Conservation (phyloP, 2,888 invertebrate genomes). For the Cheiracanthium punctorium region DNA sequence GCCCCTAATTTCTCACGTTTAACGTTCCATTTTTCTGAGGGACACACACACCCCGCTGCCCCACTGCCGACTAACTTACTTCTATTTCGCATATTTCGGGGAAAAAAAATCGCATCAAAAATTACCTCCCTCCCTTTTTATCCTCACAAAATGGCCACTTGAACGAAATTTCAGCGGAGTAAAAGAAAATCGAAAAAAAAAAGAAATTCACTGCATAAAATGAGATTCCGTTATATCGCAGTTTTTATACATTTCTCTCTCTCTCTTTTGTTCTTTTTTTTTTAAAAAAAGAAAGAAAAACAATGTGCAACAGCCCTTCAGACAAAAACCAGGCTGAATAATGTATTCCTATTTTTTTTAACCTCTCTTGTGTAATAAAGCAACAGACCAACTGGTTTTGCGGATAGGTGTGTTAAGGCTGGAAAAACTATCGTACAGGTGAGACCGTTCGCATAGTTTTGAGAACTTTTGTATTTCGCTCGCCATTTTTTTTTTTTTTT, state of each 20-base stretch:
- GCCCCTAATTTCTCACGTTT: constrained; percentile 6
- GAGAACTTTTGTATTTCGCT: background rate
- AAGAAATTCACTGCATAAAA: background rate
- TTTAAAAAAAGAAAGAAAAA: background rate
- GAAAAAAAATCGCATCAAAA: constrained; percentile 38
- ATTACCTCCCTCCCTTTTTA: constrained; percentile 17
- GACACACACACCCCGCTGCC: background rate
- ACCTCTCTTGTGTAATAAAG: background rate
- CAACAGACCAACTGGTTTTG: constrained; percentile 7
- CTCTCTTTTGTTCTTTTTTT: too few species aligned
- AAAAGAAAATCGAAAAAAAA: background rate
- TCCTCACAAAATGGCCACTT: background rate
- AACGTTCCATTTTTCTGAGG: background rate
- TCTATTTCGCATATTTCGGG: constrained; percentile 29
- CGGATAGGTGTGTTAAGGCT: constrained; percentile 8
- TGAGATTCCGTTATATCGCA: background rate
- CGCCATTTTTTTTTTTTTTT: background rate
- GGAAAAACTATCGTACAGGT: constrained; percentile 10
- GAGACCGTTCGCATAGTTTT: background rate
- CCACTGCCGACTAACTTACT: constrained; percentile 3
- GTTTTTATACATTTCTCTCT: background rate
- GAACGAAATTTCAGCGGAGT: background rate
- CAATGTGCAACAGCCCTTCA: background rate
- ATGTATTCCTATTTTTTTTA: background rate
- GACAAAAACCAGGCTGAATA: constrained; percentile 2